Base-by-base conservation (phyloP, 2,888 invertebrate genomes). In the Melanostoma mellinum region DNA sequence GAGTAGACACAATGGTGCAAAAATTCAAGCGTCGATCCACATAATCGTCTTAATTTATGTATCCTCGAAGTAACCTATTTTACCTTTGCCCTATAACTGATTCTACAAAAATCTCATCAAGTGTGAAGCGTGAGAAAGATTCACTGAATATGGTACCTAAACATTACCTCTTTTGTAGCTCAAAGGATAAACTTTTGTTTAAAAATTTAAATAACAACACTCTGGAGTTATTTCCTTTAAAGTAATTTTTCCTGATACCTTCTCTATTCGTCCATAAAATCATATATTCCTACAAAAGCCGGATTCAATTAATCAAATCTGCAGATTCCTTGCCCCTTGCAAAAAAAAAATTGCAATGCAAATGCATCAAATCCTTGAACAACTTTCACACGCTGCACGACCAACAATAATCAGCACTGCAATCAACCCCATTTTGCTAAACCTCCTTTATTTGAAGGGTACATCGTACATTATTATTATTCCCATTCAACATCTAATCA, bases 381-480 rank as follows among this genome's bases (percentile, higher is more conserved):
- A 58, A 80, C 40, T 69, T 80, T 80, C 80, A 80, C 80, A 80
- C 80, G 80, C 63, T 80, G 44, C 32, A 35, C 55, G 42, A 3
- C 33, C 69, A 40, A 48, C 61, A 55, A 58, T 58, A 67, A 67
- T 75, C 52, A 36, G 20, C 50, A 52, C 50, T 46, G 44, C 38
- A 52, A 50, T 50, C 50, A 38, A 67, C 53, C 72, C 78, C 68
- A 44, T 44, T 67, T 42, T 46, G 55, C 65, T 3, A 56, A 76
- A 76, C 55, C 55, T 35, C 77, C 71, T 71, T 55, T 42, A 20
- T 8, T 50, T 8, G 50, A 48, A 74, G 65, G 73, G 56, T 74
- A 56, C 68, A 67, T 67, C 36, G 20, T 20, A 20, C 20, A 60
- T 55, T 53, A 46, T 44, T 10, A 33, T 40, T 52, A 36, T 40